phyloP scores from a whole-genome alignment of 37 sponge, comb jelly and placozoan species.

The Aphrocallistes beatrix region DNA sequence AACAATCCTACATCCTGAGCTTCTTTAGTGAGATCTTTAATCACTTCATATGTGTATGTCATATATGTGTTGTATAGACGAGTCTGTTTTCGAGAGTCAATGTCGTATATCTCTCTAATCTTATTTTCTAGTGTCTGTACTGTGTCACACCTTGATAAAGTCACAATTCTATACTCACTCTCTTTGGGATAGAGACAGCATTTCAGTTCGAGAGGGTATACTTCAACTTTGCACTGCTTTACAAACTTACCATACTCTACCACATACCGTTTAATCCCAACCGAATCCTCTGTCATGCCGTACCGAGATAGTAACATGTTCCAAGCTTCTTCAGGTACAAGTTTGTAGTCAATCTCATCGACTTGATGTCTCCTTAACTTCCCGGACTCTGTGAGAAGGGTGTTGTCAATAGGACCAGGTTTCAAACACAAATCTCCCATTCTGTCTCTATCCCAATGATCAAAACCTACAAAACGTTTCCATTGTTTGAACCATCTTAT shows the following conservation, averaged over 20 bases:
- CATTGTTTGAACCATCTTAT: constrained; percentile 74
- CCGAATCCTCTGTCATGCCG: not conserved
- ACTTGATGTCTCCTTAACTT: too few relatives aligned
- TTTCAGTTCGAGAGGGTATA: constrained; percentile 56
- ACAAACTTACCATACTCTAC: constrained; percentile 56
- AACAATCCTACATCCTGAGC: too few relatives aligned
- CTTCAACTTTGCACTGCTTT: constrained; percentile 76
- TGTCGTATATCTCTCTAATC: constrained; percentile 28
- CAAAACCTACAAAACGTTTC: constrained; percentile 82
- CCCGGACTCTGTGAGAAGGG: constrained; percentile 45
- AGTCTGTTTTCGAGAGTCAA: constrained; percentile 30
- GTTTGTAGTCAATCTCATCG: too few relatives aligned
- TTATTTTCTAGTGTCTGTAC: constrained; percentile 20
- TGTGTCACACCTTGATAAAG: not conserved
- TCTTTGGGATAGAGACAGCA: constrained; percentile 41
- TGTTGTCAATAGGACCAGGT: constrained; percentile 84
- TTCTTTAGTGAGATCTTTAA: too few relatives aligned
- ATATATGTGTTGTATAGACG: constrained; percentile 70
- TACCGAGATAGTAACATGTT: not conserved
- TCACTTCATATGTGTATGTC: constrained; percentile 54
- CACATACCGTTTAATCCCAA: constrained; percentile 25
- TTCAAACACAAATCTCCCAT: constrained; percentile 42
- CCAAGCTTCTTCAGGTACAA: not conserved
- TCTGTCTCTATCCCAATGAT: constrained; percentile 39
- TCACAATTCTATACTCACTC: constrained; percentile 4